These are phyloP conservation scores for Cercopithecus mitis DNA, from an alignment of 2,797 vertebrate genomes.

Conservation along the genomic window DNA sequence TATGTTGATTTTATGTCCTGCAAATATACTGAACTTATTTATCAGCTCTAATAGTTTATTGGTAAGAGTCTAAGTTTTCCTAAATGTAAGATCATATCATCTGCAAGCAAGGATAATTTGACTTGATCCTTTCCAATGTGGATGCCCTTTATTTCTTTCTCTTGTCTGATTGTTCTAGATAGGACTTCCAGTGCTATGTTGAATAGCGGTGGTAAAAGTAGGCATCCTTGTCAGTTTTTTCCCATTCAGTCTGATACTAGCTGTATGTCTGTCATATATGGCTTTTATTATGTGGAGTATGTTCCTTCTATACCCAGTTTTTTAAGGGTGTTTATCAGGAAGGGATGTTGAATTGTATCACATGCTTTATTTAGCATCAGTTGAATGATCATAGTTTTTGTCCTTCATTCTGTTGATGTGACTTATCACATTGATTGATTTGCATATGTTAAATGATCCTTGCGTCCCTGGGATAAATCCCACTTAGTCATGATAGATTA, in stretches of 20 bases:
- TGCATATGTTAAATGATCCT: background rate
- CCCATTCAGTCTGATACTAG: background rate
- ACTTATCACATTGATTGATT: background rate
- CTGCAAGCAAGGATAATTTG: background rate
- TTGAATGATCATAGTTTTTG: background rate
- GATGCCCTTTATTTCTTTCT: background rate
- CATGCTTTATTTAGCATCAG: background rate
- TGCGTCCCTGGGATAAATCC: background rate
- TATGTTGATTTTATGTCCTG: background rate
- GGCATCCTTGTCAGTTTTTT: background rate
- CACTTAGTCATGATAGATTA: background rate
- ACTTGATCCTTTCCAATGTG: background rate
- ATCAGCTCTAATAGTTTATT: background rate
- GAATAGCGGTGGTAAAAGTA: background rate
- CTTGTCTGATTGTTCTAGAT: background rate
- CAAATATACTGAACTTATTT: background rate
- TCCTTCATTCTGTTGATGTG: background rate
- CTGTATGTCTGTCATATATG: background rate
- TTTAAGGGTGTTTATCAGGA: background rate
- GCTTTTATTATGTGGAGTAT: background rate
- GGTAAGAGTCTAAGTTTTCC: background rate
- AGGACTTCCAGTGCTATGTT: background rate
- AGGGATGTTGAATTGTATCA: background rate
- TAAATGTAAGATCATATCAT: background rate
- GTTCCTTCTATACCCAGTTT: background rate